Percentiles rank a stretch among this genome's conserved stretches.
Evolutionary conservation across 2,888 invertebrate species (phyloP).

Genomic region (Steinernema carpocapsae): DNA sequence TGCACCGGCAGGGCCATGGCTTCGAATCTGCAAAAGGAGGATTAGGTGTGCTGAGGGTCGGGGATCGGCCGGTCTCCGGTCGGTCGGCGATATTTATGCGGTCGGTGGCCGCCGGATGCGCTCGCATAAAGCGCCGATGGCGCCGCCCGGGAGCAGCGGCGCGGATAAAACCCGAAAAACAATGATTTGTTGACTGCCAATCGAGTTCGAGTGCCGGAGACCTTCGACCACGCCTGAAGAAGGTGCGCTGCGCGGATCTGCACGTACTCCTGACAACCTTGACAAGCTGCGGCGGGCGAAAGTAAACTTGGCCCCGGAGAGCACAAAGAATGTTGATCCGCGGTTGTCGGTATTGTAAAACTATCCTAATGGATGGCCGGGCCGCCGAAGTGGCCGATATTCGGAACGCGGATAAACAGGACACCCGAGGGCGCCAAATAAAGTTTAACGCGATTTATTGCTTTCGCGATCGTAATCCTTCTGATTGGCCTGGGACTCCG

Average conservation of each 20-base stretch:
- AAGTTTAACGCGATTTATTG: slow-evolving; percentile 8
- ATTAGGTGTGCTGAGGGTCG: background rate
- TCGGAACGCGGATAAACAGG: slow-evolving; percentile 10
- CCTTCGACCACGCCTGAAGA: background rate
- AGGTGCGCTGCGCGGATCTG: slow-evolving; percentile 13
- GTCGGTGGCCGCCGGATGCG: background rate
- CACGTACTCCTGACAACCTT: slow-evolving; percentile 6
- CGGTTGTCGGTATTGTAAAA: background rate
- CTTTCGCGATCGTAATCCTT: slow-evolving; percentile 2
- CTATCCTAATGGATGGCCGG: background rate
- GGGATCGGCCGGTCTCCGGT: background rate
- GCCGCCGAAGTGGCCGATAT: background rate
- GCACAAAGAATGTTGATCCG: background rate
- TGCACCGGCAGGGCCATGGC: slow-evolving; percentile 38
- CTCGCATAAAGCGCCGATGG: slow-evolving; percentile 11
- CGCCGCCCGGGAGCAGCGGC: background rate
- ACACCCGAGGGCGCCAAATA: background rate
- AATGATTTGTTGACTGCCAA: slow-evolving; percentile 24
- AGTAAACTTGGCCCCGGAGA: background rate
- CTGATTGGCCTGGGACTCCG: background rate
- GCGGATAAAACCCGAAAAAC: background rate
- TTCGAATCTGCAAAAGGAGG: background rate
- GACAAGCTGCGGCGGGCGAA: background rate
- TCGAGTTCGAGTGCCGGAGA: background rate
- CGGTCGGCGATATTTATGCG: background rate